Percentiles rank a stretch among this genome's conserved stretches.
Evolutionary conservation across 1,140 invertebrate genomes (phyloP).

Genomic region (Tetramorium alpestre): DNA sequence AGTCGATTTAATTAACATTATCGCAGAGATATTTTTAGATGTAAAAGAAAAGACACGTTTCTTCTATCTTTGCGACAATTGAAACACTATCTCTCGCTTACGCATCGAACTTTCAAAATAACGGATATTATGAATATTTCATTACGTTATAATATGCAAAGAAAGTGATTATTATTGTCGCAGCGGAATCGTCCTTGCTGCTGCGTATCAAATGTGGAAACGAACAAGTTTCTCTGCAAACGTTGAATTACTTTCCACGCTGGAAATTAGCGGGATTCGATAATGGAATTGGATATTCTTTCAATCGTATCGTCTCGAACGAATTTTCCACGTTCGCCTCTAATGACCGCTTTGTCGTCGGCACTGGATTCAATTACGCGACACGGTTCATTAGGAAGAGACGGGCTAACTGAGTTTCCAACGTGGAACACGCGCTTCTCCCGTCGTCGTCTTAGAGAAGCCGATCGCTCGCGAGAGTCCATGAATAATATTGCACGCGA

Average conservation of each 20-base stretch:
- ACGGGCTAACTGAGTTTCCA: constrained; percentile 65
- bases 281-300: constrained; percentile 11
- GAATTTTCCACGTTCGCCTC: constrained; percentile 3
- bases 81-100: neutral
- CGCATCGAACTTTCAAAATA: neutral
- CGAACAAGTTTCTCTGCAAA: neutral
- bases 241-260: neutral
- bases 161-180: neutral
- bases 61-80: neutral
- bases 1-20: neutral
- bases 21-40: neutral
- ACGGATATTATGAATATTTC: neutral
- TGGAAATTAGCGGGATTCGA: neutral
- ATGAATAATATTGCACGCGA: constrained; percentile 46
- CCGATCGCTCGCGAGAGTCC: constrained; percentile 14
- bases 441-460: constrained; percentile 36
- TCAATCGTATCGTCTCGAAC: neutral
- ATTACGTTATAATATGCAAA: neutral
- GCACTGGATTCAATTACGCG: constrained; percentile 56
- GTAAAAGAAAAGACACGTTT: neutral
- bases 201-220: neutral
- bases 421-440: constrained; percentile 57
- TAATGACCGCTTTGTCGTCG: constrained; percentile 51
- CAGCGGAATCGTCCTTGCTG: neutral
- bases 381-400: constrained; percentile 63